These are phyloP conservation scores for Pyrocoelia pectoralis DNA, from an alignment of 2,888 invertebrate species.

Conservation along the genomic window DNA sequence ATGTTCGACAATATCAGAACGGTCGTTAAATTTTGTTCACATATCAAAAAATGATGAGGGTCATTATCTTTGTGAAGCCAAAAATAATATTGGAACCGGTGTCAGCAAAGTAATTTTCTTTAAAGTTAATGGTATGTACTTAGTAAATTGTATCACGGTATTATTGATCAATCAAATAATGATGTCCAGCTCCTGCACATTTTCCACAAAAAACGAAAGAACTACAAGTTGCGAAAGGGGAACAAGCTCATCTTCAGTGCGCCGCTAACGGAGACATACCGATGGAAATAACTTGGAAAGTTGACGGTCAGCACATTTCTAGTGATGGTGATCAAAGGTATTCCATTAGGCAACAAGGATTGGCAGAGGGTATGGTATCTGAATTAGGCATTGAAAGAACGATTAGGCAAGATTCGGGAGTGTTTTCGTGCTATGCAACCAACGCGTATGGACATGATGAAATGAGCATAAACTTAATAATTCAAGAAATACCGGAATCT, in stretches of 20 bases:
- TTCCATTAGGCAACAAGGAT: slow-evolving; percentile 76
- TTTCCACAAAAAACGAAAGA: slow-evolving; percentile 85
- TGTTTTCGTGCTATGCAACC: slow-evolving; percentile 86
- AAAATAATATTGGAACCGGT: slow-evolving; percentile 89
- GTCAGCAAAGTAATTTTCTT: slow-evolving; percentile 91
- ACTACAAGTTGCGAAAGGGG: slow-evolving; percentile 82
- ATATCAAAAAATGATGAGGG: slow-evolving; percentile 89
- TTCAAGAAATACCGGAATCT: slow-evolving; percentile 91
- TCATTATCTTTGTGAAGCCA: slow-evolving; percentile 92
- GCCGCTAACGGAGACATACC: slow-evolving; percentile 89
- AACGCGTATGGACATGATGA: slow-evolving; percentile 92
- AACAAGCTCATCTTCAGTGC: slow-evolving; percentile 85
- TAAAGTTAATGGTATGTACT: slow-evolving; percentile 83
- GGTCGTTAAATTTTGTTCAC: slow-evolving; percentile 83
- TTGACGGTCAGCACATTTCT: slow-evolving; percentile 76
- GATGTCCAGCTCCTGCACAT: slow-evolving; percentile 77
- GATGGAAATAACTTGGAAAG: slow-evolving; percentile 84
- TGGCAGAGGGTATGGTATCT: slow-evolving; percentile 84
- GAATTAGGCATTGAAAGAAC: slow-evolving; percentile 86
- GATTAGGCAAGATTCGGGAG: slow-evolving; percentile 87
- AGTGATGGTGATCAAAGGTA: slow-evolving; percentile 79
- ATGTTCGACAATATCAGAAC: slow-evolving; percentile 79
- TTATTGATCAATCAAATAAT: not conserved
- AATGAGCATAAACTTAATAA: slow-evolving; percentile 88
- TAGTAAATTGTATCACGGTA: not conserved